Percentiles rank a stretch among this genome's conserved stretches.
Conservation (phyloP, 2,888 invertebrate species). For the Lumbricus terrestris region DNA sequence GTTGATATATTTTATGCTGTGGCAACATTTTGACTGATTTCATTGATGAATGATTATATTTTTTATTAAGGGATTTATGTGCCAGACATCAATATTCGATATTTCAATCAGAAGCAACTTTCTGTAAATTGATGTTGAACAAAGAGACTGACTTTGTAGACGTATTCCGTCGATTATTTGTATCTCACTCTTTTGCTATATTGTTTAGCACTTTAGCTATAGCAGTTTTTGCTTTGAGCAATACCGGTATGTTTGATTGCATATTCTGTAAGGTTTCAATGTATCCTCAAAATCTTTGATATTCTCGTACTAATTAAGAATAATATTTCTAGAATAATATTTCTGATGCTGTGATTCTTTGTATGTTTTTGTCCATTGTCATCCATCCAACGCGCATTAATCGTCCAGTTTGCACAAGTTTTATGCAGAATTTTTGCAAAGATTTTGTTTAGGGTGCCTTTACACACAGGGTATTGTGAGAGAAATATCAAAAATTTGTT, state of each 20-base stretch:
- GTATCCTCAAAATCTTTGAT: neutral
- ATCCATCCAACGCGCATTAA: neutral
- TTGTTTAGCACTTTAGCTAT: neutral
- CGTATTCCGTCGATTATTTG: neutral
- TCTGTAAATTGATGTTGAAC: neutral
- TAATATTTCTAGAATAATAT: no score
- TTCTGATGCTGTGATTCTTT: no score
- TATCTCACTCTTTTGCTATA: neutral
- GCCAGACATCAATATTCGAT: no score
- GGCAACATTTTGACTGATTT: neutral
- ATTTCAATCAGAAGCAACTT: neutral
- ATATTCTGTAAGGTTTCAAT: conserved; percentile 3
- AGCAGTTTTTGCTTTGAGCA: neutral
- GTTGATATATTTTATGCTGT: neutral
- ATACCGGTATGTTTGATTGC: neutral
- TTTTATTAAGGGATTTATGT: no score
- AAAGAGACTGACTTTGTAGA: neutral
- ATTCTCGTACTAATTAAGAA: neutral
- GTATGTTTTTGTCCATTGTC: neutral
- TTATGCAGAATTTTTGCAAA: neutral
- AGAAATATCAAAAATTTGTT: neutral
- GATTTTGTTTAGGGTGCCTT: neutral
- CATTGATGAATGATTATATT: neutral
- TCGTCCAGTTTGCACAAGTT: neutral
- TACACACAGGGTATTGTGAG: neutral